A percentile compares a stretch with the other conserved stretches of the same genome.
Conservation (phyloP, 1,140 invertebrate genomes). For the Probaryconus sp. region DNA sequence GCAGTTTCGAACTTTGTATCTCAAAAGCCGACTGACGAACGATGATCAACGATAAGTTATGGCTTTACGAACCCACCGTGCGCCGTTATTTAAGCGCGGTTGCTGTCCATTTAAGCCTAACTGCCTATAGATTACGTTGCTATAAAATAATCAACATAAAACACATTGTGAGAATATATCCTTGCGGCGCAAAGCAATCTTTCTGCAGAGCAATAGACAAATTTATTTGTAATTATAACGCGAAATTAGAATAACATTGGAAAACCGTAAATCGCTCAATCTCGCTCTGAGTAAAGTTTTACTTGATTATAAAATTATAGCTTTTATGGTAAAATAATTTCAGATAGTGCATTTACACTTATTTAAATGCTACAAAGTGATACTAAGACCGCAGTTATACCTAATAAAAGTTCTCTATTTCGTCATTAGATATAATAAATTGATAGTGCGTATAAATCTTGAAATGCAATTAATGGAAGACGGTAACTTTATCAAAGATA, state of each 20-base stretch:
- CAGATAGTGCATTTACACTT: conserved; percentile 32
- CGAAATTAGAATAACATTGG: conserved; percentile 36
- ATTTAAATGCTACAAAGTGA: conserved; percentile 26
- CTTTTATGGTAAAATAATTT: conserved; percentile 27
- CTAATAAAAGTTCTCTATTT: conserved; percentile 38
- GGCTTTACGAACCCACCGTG: conserved; percentile 71
- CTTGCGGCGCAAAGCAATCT: conserved; percentile 47
- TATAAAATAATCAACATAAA: conserved; percentile 77
- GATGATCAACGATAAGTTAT: conserved; percentile 75
- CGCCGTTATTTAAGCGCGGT: conserved; percentile 71
- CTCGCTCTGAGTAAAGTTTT: background rate
- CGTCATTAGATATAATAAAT: conserved; percentile 45
- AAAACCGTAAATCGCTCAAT: conserved; percentile 42
- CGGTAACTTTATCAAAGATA: conserved; percentile 22
- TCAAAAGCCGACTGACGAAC: conserved; percentile 71
- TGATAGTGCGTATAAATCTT: conserved; percentile 47
- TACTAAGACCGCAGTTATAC: conserved; percentile 16
- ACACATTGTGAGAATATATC: conserved; percentile 64
- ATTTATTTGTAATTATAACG: conserved; percentile 44
- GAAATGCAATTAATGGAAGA: conserved; percentile 38
- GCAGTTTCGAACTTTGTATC: conserved; percentile 71
- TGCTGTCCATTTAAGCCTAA: conserved; percentile 73
- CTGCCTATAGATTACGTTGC: conserved; percentile 71
- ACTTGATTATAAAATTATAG: conserved; percentile 30
- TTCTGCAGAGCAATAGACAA: conserved; percentile 14